These are phyloP conservation scores for Leptarthrus brevirostris DNA, from an alignment of 2,888 invertebrate species.

Conservation along the genomic window DNA sequence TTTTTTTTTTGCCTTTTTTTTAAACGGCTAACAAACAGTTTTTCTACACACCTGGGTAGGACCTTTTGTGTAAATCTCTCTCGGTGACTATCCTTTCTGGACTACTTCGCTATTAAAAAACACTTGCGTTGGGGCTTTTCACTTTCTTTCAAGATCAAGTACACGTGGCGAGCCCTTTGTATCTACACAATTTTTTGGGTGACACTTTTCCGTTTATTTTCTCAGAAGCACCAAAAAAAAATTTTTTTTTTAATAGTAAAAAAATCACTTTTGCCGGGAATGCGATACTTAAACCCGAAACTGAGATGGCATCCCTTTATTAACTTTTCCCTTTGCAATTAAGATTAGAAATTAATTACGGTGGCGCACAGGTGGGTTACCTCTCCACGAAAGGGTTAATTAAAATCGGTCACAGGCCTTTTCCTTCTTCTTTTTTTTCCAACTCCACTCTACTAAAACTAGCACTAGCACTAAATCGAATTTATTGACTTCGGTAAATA, in stretches of 20 bases:
- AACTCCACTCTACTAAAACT: neutral
- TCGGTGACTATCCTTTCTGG: conserved; percentile 25
- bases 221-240: conserved; percentile 20
- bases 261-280: conserved; percentile 2
- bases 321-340: neutral
- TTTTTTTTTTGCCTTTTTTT: neutral
- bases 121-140: neutral
- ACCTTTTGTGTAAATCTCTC: neutral
- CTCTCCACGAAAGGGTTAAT: conserved; percentile 4
- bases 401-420: conserved; percentile 6
- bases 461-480: conserved; percentile 1
- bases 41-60: conserved; percentile 25
- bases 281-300: neutral
- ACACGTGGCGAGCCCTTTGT: neutral
- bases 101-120: conserved; percentile 4
- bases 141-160: conserved; percentile 7
- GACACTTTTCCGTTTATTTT: conserved; percentile 24
- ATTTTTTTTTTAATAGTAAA: neutral
- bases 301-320: neutral
- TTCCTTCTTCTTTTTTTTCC: neutral
- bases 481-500: neutral
- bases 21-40: neutral
- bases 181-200: neutral
- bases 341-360: neutral
- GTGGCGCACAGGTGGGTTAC: neutral